Evolutionary conservation across 1,140 invertebrate genomes (phyloP).

Genomic region (Diorhabda elongata): DNA sequence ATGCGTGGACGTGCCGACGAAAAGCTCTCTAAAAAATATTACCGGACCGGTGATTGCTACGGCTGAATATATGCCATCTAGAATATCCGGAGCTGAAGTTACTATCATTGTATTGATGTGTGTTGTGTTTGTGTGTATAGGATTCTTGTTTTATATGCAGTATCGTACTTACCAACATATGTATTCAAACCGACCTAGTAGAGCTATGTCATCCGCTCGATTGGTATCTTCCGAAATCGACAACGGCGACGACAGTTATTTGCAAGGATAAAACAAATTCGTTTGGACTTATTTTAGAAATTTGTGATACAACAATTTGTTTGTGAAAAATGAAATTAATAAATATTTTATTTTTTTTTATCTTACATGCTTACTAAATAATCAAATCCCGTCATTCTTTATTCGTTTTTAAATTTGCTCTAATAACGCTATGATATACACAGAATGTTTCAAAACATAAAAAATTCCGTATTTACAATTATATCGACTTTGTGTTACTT

Average conservation of each 20-base stretch:
- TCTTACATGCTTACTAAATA: too few relatives aligned
- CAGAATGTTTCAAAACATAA: too few relatives aligned
- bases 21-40: background rate
- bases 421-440: too few relatives aligned
- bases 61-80: constrained; percentile 4
- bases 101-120: constrained; percentile 29
- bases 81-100: constrained; percentile 17
- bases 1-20: constrained; percentile 27
- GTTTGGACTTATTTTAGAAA: background rate
- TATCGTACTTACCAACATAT: constrained; percentile 32
- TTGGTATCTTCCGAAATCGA: constrained; percentile 31
- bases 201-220: constrained; percentile 27
- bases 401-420: too few relatives aligned
- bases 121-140: constrained; percentile 29
- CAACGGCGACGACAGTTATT: constrained; percentile 23
- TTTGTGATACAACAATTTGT: background rate
- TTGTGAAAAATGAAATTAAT: too few relatives aligned
- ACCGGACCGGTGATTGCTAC: constrained; percentile 7
- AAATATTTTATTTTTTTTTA: too few relatives aligned
- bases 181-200: constrained; percentile 7
- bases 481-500: too few relatives aligned
- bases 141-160: constrained; percentile 36
- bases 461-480: too few relatives aligned
- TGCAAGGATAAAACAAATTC: constrained; percentile 13
- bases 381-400: too few relatives aligned